Base-by-base conservation (phyloP, 2,888 invertebrate species). In the Gryllus longicercus region DNA sequence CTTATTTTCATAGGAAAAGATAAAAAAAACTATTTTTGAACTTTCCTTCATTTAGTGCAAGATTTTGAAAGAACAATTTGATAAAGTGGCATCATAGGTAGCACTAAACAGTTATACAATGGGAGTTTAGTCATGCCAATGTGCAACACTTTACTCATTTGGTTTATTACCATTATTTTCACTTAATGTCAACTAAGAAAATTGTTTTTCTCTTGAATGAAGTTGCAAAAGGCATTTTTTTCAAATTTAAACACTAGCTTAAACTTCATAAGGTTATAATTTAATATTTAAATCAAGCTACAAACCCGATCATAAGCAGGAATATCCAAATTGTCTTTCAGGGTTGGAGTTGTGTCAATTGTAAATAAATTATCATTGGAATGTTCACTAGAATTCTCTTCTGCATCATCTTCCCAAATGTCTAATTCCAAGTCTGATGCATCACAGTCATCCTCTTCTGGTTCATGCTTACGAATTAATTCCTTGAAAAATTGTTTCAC, bases 261-360 rank as follows among this genome's bases (percentile, higher is more conserved):
- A 38, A 38, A 38, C 5, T 38, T 1, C 38, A 38, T 8, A 74
- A 12, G 11, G 74, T n/a, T 74, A 74, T 11, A n/a, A 21, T 11
- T 21, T 21, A 74, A 11, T 74, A 25, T 25, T 21, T 16, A 76
- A 21, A 23, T 38, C 18, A 82, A 86, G 86, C 8, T 38, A 38
- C 84, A 85, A 85, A 86, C 89, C 87, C 85, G 86, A 83, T 86
- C 88, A 86, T 87, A 88, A 82, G 85, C 87, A 63, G 88, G 88
- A 80, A 86, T 84, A 80, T 87, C 86, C 21, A 86, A 82, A 80
- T 85, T 84, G 80, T 86, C 85, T 80, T 84, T 84, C 25, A 85
- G 49, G 38, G 86, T 86, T 18, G 90, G 90, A 51, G 85, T 86
- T 11, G 87, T 89, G 82, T 90, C 90, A 78, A 90, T 83, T 16